Conservation (phyloP, 2,888 invertebrate species). For the Taphrorychus bicolor region DNA sequence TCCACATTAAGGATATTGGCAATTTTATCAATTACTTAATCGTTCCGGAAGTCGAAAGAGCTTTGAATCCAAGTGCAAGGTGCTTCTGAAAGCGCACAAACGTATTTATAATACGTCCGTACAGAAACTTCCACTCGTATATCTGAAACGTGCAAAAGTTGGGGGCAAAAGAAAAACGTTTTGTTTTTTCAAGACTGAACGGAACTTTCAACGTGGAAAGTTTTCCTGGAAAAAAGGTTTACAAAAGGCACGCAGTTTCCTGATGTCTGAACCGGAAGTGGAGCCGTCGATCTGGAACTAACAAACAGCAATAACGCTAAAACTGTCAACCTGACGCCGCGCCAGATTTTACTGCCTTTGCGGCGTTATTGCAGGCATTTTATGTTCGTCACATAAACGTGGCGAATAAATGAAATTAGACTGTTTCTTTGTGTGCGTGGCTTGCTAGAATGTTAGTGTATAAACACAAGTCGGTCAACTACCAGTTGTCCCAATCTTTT, state of each 20-base stretch:
- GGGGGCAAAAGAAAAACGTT: not conserved
- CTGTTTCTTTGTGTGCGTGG: not conserved
- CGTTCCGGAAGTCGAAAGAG: too few species aligned
- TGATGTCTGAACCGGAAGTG: slow-evolving; percentile 13
- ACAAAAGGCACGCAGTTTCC: slow-evolving; percentile 14
- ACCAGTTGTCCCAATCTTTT: too few species aligned
- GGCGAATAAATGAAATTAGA: not conserved
- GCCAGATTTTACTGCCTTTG: slow-evolving; percentile 8
- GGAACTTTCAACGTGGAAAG: slow-evolving; percentile 4
- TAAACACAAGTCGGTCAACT: too few species aligned
- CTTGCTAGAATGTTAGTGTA: too few species aligned
- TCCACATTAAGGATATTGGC: not conserved
- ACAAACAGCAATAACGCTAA: slow-evolving; percentile 1
- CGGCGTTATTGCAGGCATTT: not conserved
- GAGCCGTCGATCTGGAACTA: slow-evolving; percentile 1
- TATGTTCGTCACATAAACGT: not conserved
- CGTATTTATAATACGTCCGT: not conserved
- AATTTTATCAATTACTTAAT: too few species aligned
- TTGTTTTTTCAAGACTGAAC: not conserved
- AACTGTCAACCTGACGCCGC: slow-evolving; percentile 5
- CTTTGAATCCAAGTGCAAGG: not conserved
- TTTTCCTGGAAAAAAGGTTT: not conserved
- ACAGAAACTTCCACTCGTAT: not conserved
- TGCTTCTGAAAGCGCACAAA: not conserved
- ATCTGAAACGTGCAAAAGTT: not conserved